Evolutionary conservation across 1,140 invertebrate species (phyloP).

Genomic region (Megathymus violae): DNA sequence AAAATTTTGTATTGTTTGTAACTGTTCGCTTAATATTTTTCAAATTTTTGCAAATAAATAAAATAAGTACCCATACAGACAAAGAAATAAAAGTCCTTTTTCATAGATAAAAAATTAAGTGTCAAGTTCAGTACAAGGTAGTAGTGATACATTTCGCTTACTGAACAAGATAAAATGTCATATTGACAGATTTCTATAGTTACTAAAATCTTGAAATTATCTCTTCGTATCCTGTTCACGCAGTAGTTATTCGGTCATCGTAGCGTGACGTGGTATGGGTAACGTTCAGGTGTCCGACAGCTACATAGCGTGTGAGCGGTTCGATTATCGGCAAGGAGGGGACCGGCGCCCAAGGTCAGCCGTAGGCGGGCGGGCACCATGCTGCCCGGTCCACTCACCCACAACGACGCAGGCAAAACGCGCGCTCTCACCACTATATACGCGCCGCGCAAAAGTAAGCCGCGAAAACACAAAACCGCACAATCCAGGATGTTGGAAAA

Average conservation of each 20-base stretch:
- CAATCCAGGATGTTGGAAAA: slow-evolving; percentile 75
- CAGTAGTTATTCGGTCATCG: not conserved
- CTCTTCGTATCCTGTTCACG: not conserved
- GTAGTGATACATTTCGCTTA: too few relatives aligned
- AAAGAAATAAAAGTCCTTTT: too few relatives aligned
- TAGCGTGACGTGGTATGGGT: slow-evolving; percentile 21
- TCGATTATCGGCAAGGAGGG: slow-evolving; percentile 48
- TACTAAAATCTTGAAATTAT: not conserved
- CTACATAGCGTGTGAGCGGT: slow-evolving; percentile 54
- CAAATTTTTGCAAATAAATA: too few relatives aligned
- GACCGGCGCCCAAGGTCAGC: slow-evolving; percentile 59
- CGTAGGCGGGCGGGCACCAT: slow-evolving; percentile 67
- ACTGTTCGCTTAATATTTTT: too few relatives aligned
- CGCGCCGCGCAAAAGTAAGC: slow-evolving; percentile 66
- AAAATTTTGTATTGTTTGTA: too few relatives aligned
- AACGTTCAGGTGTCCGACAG: slow-evolving; percentile 40
- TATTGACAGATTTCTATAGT: too few relatives aligned
- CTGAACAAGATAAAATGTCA: too few relatives aligned
- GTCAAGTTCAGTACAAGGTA: too few relatives aligned
- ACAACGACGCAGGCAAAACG: slow-evolving; percentile 67
- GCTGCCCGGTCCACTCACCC: slow-evolving; percentile 68
- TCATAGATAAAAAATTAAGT: too few relatives aligned
- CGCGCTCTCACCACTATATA: slow-evolving; percentile 78
- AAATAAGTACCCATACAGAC: too few relatives aligned
- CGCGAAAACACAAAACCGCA: slow-evolving; percentile 67